Percentiles rank a stretch among this genome's conserved stretches.
Evolutionary conservation across 2,888 invertebrate genomes (phyloP).

Genomic region (Tiphia femorata): DNA sequence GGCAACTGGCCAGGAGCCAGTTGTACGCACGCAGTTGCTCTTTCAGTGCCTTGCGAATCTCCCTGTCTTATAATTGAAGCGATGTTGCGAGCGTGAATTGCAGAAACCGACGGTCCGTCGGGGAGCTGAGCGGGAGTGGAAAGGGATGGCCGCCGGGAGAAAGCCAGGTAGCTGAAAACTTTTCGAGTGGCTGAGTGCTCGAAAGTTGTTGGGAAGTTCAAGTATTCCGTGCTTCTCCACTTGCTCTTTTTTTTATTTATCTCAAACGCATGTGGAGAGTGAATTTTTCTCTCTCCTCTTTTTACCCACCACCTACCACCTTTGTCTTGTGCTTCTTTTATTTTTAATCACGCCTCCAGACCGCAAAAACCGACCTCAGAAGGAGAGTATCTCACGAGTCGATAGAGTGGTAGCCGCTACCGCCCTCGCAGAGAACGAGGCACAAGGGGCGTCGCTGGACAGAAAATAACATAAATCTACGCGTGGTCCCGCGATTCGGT

Average conservation of each 20-base stretch:
- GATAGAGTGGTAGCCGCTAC: too few species aligned
- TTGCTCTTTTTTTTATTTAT: slow-evolving; percentile 16
- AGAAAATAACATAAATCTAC: too few species aligned
- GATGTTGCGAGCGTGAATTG: slow-evolving; percentile 39
- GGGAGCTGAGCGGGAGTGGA: slow-evolving; percentile 13
- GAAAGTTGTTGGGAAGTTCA: slow-evolving; percentile 41
- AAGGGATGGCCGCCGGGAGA: slow-evolving; percentile 17
- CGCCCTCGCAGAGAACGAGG: too few species aligned
- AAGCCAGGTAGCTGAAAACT: slow-evolving; percentile 43
- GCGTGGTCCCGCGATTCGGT: too few species aligned
- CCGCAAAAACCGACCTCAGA: too few species aligned
- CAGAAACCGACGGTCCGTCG: too few species aligned
- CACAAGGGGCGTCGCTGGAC: too few species aligned
- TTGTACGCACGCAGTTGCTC: slow-evolving; percentile 15
- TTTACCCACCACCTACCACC: too few species aligned
- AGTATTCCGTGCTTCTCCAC: slow-evolving; percentile 23
- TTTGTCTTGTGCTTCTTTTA: too few species aligned
- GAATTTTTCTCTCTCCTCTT: too few species aligned
- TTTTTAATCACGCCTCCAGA: background rate
- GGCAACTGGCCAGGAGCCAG: too few species aligned
- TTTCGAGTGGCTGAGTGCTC: slow-evolving; percentile 47
- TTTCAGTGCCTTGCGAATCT: slow-evolving; percentile 43
- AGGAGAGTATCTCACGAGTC: too few species aligned
- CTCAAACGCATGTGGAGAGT: slow-evolving; percentile 6
- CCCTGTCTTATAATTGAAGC: slow-evolving; percentile 41